Evolutionary conservation across 2,113 vertebrate species (phyloP).

Genomic region (Diglossa brunneiventris): DNA sequence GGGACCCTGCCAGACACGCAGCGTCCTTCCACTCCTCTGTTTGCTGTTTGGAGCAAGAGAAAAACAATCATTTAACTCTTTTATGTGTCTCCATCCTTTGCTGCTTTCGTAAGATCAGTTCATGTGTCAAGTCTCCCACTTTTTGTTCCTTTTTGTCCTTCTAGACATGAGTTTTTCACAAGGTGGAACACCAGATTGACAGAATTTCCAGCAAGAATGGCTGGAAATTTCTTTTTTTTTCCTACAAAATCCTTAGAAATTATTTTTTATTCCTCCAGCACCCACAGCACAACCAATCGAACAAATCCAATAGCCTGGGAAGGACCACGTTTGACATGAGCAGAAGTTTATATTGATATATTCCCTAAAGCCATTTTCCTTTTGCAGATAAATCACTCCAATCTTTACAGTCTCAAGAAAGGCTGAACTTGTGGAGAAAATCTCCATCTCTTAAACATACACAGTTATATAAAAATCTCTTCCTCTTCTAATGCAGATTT

Average conservation of each 20-base stretch:
- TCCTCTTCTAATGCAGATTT: conserved; percentile 37
- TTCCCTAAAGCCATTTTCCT: background rate
- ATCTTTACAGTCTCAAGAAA: background rate
- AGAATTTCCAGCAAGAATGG: background rate
- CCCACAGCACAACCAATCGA: background rate
- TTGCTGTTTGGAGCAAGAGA: background rate
- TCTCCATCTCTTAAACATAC: background rate
- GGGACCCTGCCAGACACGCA: background rate
- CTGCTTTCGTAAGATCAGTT: background rate
- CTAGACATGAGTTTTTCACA: background rate
- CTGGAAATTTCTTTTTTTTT: background rate
- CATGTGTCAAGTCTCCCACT: background rate
- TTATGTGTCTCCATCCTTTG: background rate
- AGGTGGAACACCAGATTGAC: background rate
- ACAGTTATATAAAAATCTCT: background rate
- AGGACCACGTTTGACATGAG: background rate
- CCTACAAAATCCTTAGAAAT: background rate
- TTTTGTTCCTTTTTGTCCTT: background rate
- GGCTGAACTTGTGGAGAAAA: background rate
- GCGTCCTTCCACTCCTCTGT: background rate
- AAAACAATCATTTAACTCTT: background rate
- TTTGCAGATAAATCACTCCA: background rate
- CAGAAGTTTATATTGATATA: background rate
- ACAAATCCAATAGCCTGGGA: background rate
- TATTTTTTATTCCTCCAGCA: background rate